These are phyloP conservation scores for Pentamera pediparva DNA, from an alignment of 53 echinoderm and acorn worm species.

Conservation along the genomic window DNA sequence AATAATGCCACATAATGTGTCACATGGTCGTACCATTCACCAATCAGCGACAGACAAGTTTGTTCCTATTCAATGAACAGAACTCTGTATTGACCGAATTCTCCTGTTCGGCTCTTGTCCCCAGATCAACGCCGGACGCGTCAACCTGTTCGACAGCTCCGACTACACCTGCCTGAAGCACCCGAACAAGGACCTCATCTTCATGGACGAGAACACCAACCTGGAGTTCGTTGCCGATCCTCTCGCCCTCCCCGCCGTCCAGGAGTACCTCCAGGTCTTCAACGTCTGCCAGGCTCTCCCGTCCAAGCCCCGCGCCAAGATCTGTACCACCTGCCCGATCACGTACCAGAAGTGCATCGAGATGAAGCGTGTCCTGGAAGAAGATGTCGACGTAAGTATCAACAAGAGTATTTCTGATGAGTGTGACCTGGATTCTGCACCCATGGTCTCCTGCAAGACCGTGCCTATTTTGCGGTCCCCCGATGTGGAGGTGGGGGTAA, in stretches of 20 bases:
- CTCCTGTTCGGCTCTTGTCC: no score
- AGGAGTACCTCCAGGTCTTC: slow-evolving; percentile 24
- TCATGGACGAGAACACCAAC: slow-evolving; percentile 56
- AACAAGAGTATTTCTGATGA: no score
- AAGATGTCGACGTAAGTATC: slow-evolving; percentile 41
- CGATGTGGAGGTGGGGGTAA: no score
- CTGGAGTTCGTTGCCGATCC: slow-evolving; percentile 52
- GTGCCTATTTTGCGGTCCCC: no score
- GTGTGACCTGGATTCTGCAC: no score
- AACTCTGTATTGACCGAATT: no score
- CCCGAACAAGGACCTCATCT: slow-evolving; percentile 50
- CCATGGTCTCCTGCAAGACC: no score
- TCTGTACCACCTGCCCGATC: slow-evolving; percentile 54
- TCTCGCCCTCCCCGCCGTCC: slow-evolving; percentile 30
- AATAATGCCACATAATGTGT: no score
- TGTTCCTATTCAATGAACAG: no score
- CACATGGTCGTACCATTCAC: no score
- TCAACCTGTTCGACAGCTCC: slow-evolving; percentile 72
- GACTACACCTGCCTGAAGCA: slow-evolving; percentile 47
- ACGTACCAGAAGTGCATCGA: slow-evolving; percentile 29
- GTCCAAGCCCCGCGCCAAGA: slow-evolving; percentile 76
- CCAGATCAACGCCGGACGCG: not conserved
- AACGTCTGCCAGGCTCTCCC: slow-evolving; percentile 43
- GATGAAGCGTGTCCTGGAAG: slow-evolving; percentile 38
- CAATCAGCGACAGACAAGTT: no score